phyloP scores from a whole-genome alignment of 2,113 vertebrate species.

The Aldabrachelys gigantea region DNA sequence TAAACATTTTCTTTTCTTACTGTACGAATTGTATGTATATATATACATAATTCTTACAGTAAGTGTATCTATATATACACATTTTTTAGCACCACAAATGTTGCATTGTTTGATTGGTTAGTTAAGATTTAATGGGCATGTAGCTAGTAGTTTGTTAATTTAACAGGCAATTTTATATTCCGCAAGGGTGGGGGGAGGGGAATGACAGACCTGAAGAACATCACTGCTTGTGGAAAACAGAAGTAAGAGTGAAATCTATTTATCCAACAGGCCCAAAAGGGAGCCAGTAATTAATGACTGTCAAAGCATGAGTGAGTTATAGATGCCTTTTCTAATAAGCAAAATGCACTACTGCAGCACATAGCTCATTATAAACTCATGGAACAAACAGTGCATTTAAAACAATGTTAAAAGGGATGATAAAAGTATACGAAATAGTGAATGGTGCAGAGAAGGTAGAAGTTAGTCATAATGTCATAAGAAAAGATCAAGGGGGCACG shows the following conservation, averaged over 20 bases:
- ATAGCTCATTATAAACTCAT: background rate
- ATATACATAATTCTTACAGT: background rate
- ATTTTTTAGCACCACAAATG: constrained; percentile 15
- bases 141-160: constrained; percentile 37
- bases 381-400: background rate
- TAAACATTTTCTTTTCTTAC: background rate
- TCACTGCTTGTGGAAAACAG: background rate
- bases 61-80: constrained; percentile 6
- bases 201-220: background rate
- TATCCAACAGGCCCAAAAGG: background rate
- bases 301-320: background rate
- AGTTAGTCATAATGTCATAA: background rate
- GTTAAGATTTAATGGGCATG: background rate
- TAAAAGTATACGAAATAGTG: background rate
- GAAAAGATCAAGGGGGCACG: background rate
- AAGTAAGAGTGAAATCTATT: background rate
- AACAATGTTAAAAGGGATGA: background rate
- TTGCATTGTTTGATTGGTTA: background rate
- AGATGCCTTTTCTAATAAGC: background rate
- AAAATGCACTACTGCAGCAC: rapidly evolving
- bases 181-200: background rate
- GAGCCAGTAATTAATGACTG: background rate
- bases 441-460: background rate
- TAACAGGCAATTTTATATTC: constrained; percentile 42
- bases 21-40: background rate